phyloP scores from a whole-genome alignment of 2,113 vertebrate species.

The Myrmophylax atrothorax region DNA sequence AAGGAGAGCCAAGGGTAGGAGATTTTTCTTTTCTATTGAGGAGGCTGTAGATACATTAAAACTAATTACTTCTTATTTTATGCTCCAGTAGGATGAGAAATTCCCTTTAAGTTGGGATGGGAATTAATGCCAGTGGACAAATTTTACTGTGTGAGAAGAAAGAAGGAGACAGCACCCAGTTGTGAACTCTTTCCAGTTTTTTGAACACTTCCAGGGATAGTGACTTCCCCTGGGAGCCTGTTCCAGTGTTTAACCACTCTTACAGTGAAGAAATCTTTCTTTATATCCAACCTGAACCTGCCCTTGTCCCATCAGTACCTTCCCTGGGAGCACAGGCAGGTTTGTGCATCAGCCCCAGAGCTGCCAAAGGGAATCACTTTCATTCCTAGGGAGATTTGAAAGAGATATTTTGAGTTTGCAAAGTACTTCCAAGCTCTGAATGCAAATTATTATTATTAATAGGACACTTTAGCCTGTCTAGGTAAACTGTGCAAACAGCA shows the following conservation, averaged over 20 bases:
- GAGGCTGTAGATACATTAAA: conserved; percentile 14
- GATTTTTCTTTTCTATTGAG: neutral
- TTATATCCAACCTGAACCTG: neutral
- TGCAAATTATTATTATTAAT: neutral
- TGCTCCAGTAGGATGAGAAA: conserved; percentile 53
- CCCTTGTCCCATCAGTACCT: neutral
- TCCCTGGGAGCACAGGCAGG: neutral
- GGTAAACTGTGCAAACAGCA: conserved; percentile 20
- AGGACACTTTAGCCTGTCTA: conserved; percentile 31
- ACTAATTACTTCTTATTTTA: conserved; percentile 42
- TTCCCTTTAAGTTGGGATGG: neutral
- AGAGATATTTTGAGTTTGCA: neutral
- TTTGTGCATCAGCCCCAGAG: neutral
- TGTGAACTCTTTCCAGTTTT: neutral
- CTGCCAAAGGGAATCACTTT: neutral
- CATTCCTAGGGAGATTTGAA: neutral
- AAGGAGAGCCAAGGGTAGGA: conserved; percentile 54
- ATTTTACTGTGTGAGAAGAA: neutral
- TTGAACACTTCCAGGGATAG: neutral
- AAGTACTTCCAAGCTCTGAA: neutral
- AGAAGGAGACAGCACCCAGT: neutral
- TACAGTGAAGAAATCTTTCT: neutral
- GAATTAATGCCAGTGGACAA: neutral
- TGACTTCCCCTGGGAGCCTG: neutral
- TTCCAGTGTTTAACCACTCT: neutral